phyloP scores from a whole-genome alignment of 2,113 vertebrate genomes.

The Channa maculata region DNA sequence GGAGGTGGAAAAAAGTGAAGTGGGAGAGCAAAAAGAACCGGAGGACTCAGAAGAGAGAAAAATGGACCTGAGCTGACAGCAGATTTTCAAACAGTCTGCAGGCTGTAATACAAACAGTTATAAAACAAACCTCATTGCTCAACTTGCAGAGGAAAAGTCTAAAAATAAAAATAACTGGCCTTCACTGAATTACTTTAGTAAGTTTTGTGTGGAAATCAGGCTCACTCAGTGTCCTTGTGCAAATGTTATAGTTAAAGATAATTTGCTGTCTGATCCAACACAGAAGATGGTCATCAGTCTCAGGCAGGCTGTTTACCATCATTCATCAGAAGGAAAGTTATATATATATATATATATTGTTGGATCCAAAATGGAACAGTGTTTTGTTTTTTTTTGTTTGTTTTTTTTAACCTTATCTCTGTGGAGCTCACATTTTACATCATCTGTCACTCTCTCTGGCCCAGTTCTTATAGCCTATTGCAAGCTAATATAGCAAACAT shows the following conservation, averaged over 20 bases:
- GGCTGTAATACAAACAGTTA: conserved; percentile 43
- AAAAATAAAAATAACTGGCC: conserved; percentile 66
- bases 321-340: conserved; percentile 17
- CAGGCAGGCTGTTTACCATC: not conserved
- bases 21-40: conserved; percentile 26
- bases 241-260: conserved; percentile 10
- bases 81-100: conserved; percentile 51
- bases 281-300: not conserved
- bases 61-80: conserved; percentile 31
- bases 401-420: conserved; percentile 41
- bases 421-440: conserved; percentile 38
- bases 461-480: conserved; percentile 35
- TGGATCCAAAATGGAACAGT: conserved; percentile 30
- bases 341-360: no score
- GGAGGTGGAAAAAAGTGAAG: conserved; percentile 9
- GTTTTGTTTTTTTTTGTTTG: no score
- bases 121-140: conserved; percentile 50
- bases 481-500: conserved; percentile 7
- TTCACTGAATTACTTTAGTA: conserved; percentile 16
- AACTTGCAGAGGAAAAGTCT: conserved; percentile 34
- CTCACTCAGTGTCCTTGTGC: conserved; percentile 1
- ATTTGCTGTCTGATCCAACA: not conserved
- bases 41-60: conserved; percentile 34
- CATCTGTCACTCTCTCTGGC: conserved; percentile 26
- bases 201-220: not conserved